These are phyloP conservation scores for Drosophila peninsularis DNA, from an alignment of 2,888 invertebrate genomes.

Conservation along the genomic window DNA sequence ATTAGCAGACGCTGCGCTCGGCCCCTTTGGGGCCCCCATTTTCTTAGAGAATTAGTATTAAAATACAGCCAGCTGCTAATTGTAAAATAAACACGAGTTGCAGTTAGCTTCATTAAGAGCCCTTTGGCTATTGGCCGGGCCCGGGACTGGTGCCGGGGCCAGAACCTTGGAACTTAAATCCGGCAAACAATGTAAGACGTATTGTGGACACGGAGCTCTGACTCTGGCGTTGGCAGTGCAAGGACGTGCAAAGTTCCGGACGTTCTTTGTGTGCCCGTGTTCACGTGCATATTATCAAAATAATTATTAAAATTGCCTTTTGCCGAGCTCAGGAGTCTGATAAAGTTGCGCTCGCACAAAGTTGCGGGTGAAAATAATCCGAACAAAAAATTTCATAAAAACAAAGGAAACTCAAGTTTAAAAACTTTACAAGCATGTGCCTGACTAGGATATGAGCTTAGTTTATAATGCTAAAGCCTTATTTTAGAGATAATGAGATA, in stretches of 20 bases:
- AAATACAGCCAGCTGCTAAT: slow-evolving; percentile 50
- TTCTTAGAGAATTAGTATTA: slow-evolving; percentile 16
- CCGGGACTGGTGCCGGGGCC: background rate
- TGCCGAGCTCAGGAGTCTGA: slow-evolving; percentile 34
- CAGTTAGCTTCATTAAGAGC: slow-evolving; percentile 39
- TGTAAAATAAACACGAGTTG: slow-evolving; percentile 49
- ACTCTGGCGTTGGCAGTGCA: slow-evolving; percentile 14
- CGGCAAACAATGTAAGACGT: slow-evolving; percentile 32
- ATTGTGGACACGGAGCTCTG: slow-evolving; percentile 6
- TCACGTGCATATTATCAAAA: slow-evolving; percentile 65
- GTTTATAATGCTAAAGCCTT: background rate
- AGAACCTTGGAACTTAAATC: slow-evolving; percentile 32
- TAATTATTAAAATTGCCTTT: slow-evolving; percentile 77
- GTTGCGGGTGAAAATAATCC: slow-evolving; percentile 10
- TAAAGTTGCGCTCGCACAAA: slow-evolving; percentile 28
- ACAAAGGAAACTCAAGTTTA: background rate
- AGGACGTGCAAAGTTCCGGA: slow-evolving; percentile 37
- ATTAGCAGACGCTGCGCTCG: background rate
- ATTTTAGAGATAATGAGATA: background rate
- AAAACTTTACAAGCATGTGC: background rate
- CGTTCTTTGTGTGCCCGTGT: slow-evolving; percentile 14
- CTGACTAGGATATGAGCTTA: background rate
- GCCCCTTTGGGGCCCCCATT: slow-evolving; percentile 7
- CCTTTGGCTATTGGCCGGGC: slow-evolving; percentile 33
- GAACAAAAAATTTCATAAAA: background rate